These are phyloP conservation scores for Malurus splendens DNA, from an alignment of 2,797 vertebrate genomes.

Conservation along the genomic window DNA sequence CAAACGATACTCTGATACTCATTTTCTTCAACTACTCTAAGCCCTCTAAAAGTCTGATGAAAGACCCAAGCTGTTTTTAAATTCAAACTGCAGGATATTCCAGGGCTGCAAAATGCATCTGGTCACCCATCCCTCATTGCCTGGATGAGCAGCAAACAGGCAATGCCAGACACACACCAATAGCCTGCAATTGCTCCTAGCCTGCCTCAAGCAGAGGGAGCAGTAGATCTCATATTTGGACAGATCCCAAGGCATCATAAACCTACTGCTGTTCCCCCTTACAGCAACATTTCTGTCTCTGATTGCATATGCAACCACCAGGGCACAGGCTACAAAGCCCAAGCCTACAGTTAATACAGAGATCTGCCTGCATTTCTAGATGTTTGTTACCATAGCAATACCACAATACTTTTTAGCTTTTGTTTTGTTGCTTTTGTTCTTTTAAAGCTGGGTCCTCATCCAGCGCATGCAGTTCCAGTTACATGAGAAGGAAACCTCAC, in stretches of 20 bases:
- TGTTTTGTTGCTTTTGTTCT: not conserved
- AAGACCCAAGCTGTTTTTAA: not conserved
- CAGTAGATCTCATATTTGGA: not conserved
- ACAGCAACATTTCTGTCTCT: not conserved
- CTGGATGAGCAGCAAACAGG: not conserved
- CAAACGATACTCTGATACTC: not conserved
- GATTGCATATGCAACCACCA: not conserved
- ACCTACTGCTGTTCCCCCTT: not conserved
- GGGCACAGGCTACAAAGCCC: not conserved
- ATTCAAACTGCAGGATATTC: not conserved
- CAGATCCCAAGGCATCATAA: not conserved
- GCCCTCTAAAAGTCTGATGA: not conserved
- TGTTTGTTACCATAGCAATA: conserved; percentile 50
- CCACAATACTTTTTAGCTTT: not conserved
- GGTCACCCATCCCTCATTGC: not conserved
- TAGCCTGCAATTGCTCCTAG: not conserved
- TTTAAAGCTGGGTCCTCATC: not conserved
- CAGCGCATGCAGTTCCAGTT: not conserved
- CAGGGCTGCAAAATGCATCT: not conserved
- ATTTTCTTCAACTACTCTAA: not conserved
- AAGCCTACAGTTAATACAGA: not conserved
- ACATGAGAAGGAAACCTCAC: not conserved
- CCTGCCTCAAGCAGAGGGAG: not conserved
- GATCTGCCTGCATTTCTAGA: not conserved
- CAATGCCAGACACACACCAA: not conserved